Base-by-base conservation (phyloP, 2,113 vertebrate species). In the Callospermophilus lateralis region DNA sequence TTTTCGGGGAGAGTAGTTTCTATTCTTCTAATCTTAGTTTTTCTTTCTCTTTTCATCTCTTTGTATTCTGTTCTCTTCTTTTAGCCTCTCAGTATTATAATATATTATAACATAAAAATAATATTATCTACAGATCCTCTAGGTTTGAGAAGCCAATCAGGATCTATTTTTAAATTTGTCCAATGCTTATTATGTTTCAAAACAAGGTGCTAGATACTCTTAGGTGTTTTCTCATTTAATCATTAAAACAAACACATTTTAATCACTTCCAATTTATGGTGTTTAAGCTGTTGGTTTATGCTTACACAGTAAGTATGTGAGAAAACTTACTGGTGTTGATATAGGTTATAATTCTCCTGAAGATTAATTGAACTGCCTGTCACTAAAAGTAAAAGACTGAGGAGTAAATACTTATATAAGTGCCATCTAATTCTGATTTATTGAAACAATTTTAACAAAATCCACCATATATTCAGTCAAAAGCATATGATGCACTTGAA, bases 1-100 rank as follows among this genome's bases (percentile, higher is more conserved):
- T n/a, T n/a, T n/a, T n/a, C n/a, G 1, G 11, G 45, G 61, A 4
- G 8, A 1, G 11, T 45, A 61, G 72, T 51, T 10, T 26, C 1
- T 63, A 10, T 67, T n/a, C 24, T 74, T 55, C 4, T 10, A 63
- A 24, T 26, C 2, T 13, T 34, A 45, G 2, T 6, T 42, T 70
- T 45, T 58, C n/a, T 81, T 74, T 65, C 6, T 53, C 8, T 0
- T 83, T 65, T 39, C 19, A 70, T 32, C 6, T 4, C 32, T 22
- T n/a, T 51, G 53, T 74, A 7, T 39, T 67, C n/a, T 85, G 16
- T 72, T 72, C 84, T 78, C 6, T 16, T 61, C 6, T 67, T 84
- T 83, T 84, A 24, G 26, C 39, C 8, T 83, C 16, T 89, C 42
- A 74, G 77, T 8, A 24, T 63, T 45, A 51, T n/a, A n/a, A n/a